Base-by-base conservation (phyloP, 2,113 vertebrate species). In the Podarcis raffonei region DNA sequence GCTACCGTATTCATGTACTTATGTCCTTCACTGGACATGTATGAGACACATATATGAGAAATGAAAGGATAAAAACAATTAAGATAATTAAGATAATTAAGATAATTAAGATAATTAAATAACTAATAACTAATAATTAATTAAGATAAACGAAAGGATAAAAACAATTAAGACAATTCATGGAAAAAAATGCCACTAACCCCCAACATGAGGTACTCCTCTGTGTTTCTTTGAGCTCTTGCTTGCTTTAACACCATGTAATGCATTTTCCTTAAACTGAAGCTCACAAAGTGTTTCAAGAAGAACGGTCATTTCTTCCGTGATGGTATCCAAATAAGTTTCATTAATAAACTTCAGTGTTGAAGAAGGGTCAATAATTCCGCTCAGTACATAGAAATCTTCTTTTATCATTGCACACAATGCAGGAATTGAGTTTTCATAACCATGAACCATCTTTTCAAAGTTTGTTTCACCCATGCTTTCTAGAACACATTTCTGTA, bases 261-360 rank as follows among this genome's bases (percentile, higher is more conserved):
- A 69, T 57, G 95, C 97, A 95, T 97, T 98, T 96, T 98, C 98
- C 95, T 97, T 98, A 91, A 97, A 96, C 84, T 96, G 97, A 18
- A 94, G 95, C 90, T 98, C 98, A 94, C 95, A 97, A 96, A 98
- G 97, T 94, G 94, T 97, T 96, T 98, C 97, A 95, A 99, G 96
- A 94, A 98, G 93, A 91, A 96, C 93, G 76, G 95, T 89, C 93
- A 98, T 96, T 95, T 99, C 98, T 92, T 96, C 96, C 48, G 97
- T 96, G 93, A 99, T 89, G 13, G 96, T 97, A 94, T 96, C 94
- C 94, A 99, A 96, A 83, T 98, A 99, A 89, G 97, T 97, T 89
- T 96, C 96, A 92, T 98, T 99, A 94, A 99, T 96, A 95, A 99
- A 99, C 86, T 96, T 96, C 90, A 98, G 66, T 75, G 96, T 94